Base-by-base conservation (phyloP, 2,113 vertebrate species). In the Pungitius pungitius region DNA sequence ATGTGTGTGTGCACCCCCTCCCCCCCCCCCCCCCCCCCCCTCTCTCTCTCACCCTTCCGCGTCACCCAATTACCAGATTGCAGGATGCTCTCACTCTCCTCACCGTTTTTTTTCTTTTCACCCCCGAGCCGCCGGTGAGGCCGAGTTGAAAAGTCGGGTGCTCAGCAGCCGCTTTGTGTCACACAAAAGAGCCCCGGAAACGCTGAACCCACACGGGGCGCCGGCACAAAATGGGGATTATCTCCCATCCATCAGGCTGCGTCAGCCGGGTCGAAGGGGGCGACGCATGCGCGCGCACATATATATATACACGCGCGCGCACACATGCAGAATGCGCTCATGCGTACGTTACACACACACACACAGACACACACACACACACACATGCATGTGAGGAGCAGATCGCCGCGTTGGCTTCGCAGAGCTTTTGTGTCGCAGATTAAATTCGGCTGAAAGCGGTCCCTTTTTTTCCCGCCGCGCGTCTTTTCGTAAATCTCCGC, bases 31-130 rank as follows among this genome's bases (percentile, higher is more conserved):
- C 17, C 43, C 12, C 68, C 20, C 43, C 30, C 57, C 13, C 17
- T 9, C 14, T 17, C 51, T n/a, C 59, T 13, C 54, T 17, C 55
- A 4, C 60, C 37, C 55, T 6, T 22, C 69, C 51, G 26, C 68
- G 81, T 90, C 88, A 85, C 88, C 86, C 89, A 87, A 86, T 86
- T 87, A 84, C 83, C 83, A 87, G 83, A 88, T 89, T 84, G 87
- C 85, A 66, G 81, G 82, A 75, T 69, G 77, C 87, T 83, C 84
- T 92, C 78, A 59, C 85, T 75, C 85, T 82, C 84, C 84, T 81
- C 81, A 17, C 85, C 73, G n/a, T n/a, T n/a, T n/a, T n/a, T n/a
- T n/a, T n/a, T 5, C 83, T 64, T 87, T 79, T 86, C 62, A 77
- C 79, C 82, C 69, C 18, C 20, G 24, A 69, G 1, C 69, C 27